Base-by-base conservation (phyloP, 2,888 invertebrate species). In the Polymixis lichenea region DNA sequence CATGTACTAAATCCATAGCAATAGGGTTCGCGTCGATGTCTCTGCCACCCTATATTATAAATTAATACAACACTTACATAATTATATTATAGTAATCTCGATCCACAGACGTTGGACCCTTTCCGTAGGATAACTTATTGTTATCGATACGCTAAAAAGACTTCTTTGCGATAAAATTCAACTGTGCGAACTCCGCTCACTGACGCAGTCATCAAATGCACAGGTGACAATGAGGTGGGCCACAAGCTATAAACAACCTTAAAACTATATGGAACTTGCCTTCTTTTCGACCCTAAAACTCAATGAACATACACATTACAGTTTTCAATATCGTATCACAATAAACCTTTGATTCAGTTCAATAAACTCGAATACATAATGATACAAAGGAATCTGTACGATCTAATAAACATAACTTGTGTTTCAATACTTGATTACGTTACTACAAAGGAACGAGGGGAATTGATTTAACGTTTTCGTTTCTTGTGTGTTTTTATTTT, bases 351-450 rank as follows among this genome's bases (percentile, higher is more conserved):
- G 68, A 69, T 32, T 65, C 58, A 64, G 55, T 66, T 72, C 69
- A 84, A 60, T 79, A 72, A 56, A 61, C 60, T 70, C 61, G 25
- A 61, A 66, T 55, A 70, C 46, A 67, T 82, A 71, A 82, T 82
- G 84, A 82, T 15, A 80, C 81, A 82, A 84, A 82, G 80, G 66
- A 62, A 71, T 80, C 51, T 38, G 38, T 67, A 8, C 11, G 61
- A 84, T 72, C 55, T 72, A 60, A 80, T 83, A 77, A 70, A 70
- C 69, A 56, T 32, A 67, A 64, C 38, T 84, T 69, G 51, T 72
- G 38, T 51, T 64, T 13, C 80, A 64, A 67, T 65, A 72, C 80
- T 60, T 79, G 68, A 79, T 83, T 78, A 68, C 49, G 25, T 55
- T n/a, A 43, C 56, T 38, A 49, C 64, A 68, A 65, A 84, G 64